Evolutionary conservation across 2,113 vertebrate species (phyloP).

Genomic region (Calidris pygmaea): DNA sequence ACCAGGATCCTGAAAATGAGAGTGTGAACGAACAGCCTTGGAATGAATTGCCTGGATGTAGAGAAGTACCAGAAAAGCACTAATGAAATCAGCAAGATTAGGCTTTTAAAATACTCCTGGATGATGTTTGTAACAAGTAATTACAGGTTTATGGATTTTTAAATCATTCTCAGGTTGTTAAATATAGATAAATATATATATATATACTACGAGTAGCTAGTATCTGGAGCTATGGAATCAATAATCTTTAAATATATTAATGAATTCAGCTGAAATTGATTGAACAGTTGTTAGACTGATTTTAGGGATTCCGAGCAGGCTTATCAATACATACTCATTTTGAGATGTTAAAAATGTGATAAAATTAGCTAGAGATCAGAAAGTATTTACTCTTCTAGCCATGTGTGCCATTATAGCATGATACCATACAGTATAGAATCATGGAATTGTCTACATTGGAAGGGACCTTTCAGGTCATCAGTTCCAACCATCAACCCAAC

Average conservation of each 20-base stretch:
- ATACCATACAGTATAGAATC: neutral
- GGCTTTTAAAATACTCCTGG: neutral
- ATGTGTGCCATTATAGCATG: neutral
- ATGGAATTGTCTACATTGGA: neutral
- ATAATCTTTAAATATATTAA: neutral
- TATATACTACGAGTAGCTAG: neutral
- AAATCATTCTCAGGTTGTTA: neutral
- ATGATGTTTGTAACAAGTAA: neutral
- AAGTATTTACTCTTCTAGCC: neutral
- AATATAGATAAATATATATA: neutral
- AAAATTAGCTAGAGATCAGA: neutral
- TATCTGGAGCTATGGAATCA: neutral
- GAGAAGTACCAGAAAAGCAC: neutral
- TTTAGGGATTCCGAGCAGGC: neutral
- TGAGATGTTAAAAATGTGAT: neutral
- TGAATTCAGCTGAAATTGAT: neutral
- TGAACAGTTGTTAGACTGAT: neutral
- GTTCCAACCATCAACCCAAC: neutral
- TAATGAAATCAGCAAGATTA: neutral
- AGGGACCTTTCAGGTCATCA: neutral
- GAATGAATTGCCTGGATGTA: neutral
- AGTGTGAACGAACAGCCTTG: neutral
- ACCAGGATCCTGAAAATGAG: neutral
- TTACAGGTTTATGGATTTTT: neutral
- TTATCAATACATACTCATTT: neutral